Conservation (phyloP, 2,797 vertebrate genomes). For the Aphelocoma californica region DNA sequence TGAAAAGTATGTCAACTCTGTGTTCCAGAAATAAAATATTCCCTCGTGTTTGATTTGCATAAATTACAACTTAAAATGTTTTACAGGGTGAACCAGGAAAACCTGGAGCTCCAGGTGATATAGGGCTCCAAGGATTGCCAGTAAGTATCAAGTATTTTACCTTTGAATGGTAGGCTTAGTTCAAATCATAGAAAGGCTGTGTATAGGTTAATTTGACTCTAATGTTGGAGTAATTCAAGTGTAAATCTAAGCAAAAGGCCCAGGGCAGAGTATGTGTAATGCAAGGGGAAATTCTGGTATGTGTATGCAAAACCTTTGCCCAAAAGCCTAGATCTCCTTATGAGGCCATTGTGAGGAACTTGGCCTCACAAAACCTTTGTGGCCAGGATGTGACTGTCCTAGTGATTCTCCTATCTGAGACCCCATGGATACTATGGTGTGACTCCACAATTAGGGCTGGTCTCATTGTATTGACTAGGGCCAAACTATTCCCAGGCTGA, state of each 20-base stretch:
- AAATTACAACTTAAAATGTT: neutral
- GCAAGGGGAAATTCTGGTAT: neutral
- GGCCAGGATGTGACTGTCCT: neutral
- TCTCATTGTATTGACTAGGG: neutral
- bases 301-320: neutral
- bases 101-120: conserved; percentile 86
- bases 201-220: neutral
- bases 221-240: neutral
- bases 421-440: neutral
- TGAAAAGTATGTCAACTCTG: neutral
- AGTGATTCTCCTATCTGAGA: neutral
- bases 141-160: conserved; percentile 79
- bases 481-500: neutral
- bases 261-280: neutral
- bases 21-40: neutral
- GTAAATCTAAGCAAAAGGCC: neutral
- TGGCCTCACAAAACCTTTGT: rapidly evolving
- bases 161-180: neutral
- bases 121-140: conserved; percentile 90
- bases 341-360: neutral
- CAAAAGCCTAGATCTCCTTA: neutral
- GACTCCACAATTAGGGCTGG: neutral
- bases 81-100: conserved; percentile 88
- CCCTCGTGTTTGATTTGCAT: neutral
- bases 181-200: neutral